Base-by-base conservation (phyloP, 2,888 invertebrate species). In the Peribatodes rhomboidaria region DNA sequence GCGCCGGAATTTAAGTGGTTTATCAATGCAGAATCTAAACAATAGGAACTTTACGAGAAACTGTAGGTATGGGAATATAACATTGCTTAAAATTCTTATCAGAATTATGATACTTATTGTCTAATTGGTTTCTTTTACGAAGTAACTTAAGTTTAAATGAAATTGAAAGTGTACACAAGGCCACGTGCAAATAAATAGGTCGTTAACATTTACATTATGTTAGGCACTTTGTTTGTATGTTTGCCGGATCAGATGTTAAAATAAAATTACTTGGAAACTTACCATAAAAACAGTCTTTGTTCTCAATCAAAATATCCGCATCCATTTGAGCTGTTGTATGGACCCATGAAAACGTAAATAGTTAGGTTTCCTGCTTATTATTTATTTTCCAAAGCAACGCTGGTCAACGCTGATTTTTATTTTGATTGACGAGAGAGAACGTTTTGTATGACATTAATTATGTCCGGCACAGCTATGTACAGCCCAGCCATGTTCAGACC, bases 231-330 rank as follows among this genome's bases (percentile, higher is more conserved):
- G 81, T 84, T 85, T 73, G n/a, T n/a, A 80, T 75, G 67, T 78
- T 74, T 63, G 37, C 60, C 69, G 68, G 74, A 76, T 82, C 80
- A 83, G 79, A 18, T 4, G 13, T 1, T 22, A n/a, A 7, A 62
- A 7, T 50, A 50, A 33, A 20, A 35, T n/a, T 35, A 33, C 60
- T 69, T 37, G 33, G 61, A 55, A 71, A 78, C 61, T 86, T 89
- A 92, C 92, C 90, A 71, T 89, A 89, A 61, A 90, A 82, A 70
- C 81, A 85, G 70, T 87, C 86, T 77, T 88, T 91, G 74, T 79
- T 85, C 49, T 85, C 89, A 68, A 87, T 77, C 50, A 89, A 76
- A 71, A 89, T 84, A 75, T 92, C 90, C 63, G 84, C 81, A 82
- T 92, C 92, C 92, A 96, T 96, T 72, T 67, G 72, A 67, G 68